Evolutionary conservation across 2,888 invertebrate species (phyloP), one percentile per base, ranked within the genome.

Genomic region (Eupithecia abbreviata): DNA sequence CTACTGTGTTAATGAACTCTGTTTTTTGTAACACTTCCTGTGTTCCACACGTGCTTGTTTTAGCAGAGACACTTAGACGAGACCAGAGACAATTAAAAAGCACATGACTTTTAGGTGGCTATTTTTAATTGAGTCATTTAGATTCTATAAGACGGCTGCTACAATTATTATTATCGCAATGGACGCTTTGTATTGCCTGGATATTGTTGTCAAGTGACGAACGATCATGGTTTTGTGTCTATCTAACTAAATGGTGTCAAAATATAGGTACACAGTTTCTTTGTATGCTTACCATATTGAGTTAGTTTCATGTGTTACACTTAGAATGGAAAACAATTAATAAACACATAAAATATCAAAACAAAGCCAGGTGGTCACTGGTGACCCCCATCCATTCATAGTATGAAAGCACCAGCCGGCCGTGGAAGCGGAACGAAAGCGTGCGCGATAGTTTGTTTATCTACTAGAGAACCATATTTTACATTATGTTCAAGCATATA

Each of bases 51-150:
- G 5, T 66, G 42, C 66, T 42, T 15, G 66, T 66, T 42, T 42
- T 15, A 66, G 15, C 42, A 13, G 42, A 47, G 47, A 55, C 5
- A 42, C 43, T 55, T 71, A 43, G 0, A 30, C 30, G 30, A 30
- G 30, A 30, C 30, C 30, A 30, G 30, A 47, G 47, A 55, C 12
- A 42, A 55, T 55, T 71, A 43, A 55, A 43, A 1, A 71, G 69
- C 69, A 68, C 62, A 74, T 70, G 74, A 41, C 69, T 62, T 58
- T 42, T 69, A 73, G 15, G 9, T 5, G 62, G 18, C 62, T 62
- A 62, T 62, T 62, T 62, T 9, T 62, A 62, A 30, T 30, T 10
- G 12, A 12, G 18, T 58, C 58, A 58, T 18, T 18, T 18, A 62
- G 30, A 30, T 30, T 30, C 62, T 62, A 62, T 10, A 62, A 62